Evolutionary conservation across 2,888 invertebrate species (phyloP), one percentile per base, ranked within the genome.

Genomic region (Pristionchus maxplancki): DNA sequence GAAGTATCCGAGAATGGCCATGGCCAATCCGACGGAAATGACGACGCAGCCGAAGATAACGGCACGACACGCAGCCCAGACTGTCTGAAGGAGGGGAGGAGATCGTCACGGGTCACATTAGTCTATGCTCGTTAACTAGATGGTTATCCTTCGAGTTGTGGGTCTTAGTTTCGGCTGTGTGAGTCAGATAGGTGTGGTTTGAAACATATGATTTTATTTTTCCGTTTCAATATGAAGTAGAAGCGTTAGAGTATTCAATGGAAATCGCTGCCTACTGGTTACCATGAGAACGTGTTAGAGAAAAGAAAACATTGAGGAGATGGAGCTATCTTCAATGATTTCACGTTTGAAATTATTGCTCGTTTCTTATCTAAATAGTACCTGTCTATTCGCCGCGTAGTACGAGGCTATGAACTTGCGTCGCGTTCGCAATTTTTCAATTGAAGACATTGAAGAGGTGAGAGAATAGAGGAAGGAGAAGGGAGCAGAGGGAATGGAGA

Each of bases 41-140:
- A 98, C 96, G 91, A 97, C 96, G 91, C 97, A 96, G 50, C 98
- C 98, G 89, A 98, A 96, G 90, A 97, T 97, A 31, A 98, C 96
- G 40, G 98, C 98, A 93, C 97, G 97, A 95, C 98, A 98, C 50
- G 98, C 98, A 95, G 97, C 97, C 97, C 98, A 98, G 91, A 98
- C 96, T 31, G 95, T 95, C 94, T 94, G 91, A 89, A 78, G n/a
- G 31, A 31, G 37, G 37, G 13, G 6, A 20, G 34, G 48, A n/a
- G 28, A 40, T 44, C n/a, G n/a, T n/a, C n/a, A n/a, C n/a, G n/a
- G n/a, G n/a, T n/a, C n/a, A n/a, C n/a, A n/a, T n/a, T n/a, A n/a
- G n/a, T n/a, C 50, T 50, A 50, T 20, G 50, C 15, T 13, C 3
- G 4, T 0, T 1, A 20, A 20, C 50, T 50, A 50, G 50, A 50